These are phyloP conservation scores for Cranoglanis bouderius DNA, from an alignment of 2,113 vertebrate genomes.

Conservation along the genomic window DNA sequence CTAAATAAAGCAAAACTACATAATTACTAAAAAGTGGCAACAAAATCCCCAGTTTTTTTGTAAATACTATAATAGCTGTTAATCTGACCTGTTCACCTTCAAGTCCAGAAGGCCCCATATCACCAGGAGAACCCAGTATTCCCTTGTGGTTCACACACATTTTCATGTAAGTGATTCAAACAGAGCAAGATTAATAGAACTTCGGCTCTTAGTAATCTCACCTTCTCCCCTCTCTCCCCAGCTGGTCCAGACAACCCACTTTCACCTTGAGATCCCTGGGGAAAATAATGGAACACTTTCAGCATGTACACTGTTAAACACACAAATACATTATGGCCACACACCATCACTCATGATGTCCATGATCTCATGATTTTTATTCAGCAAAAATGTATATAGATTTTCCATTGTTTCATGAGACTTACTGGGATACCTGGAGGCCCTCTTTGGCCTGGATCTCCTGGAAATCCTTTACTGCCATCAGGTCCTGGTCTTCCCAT, in stretches of 20 bases:
- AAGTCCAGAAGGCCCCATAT: constrained; percentile 64
- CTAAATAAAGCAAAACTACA: constrained; percentile 59
- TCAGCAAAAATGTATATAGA: background rate
- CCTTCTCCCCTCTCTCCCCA: constrained; percentile 81
- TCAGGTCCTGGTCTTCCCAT: constrained; percentile 74
- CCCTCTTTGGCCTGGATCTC: constrained; percentile 71
- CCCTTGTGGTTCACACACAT: constrained; percentile 59
- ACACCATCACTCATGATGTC: background rate
- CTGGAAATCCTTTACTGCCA: constrained; percentile 72
- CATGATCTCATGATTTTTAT: background rate
- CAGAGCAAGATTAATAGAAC: background rate
- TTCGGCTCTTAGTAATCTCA: constrained; percentile 49
- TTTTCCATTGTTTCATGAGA: constrained; percentile 44
- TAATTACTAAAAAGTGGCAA: background rate
- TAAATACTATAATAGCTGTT: background rate
- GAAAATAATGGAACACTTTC: constrained; percentile 21
- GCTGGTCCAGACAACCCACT: constrained; percentile 68
- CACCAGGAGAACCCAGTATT: constrained; percentile 63
- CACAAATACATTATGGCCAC: background rate
- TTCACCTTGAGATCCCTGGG: constrained; percentile 74
- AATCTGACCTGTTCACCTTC: constrained; percentile 71
- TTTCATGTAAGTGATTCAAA: constrained; percentile 17
- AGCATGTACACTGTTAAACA: constrained; percentile 4
- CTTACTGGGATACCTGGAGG: constrained; percentile 79
- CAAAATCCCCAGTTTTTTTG: background rate